Base-by-base conservation (phyloP, 2,113 vertebrate species). In the Dipodomys ordii region DNA sequence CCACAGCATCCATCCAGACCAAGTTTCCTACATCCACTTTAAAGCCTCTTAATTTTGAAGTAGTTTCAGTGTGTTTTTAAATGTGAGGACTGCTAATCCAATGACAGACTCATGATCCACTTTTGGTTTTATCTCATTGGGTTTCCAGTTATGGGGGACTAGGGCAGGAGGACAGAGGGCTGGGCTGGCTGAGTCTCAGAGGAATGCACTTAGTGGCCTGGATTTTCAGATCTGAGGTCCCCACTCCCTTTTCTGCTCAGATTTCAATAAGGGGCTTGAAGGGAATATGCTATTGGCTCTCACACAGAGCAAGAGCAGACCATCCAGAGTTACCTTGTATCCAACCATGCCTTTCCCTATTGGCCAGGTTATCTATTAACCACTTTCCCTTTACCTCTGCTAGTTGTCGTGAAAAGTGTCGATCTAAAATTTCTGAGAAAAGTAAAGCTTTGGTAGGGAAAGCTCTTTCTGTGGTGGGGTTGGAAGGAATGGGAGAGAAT, bases 271-370 rank as follows among this genome's bases (percentile, higher is more conserved):
- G 0, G 15, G 11, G 1, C 27, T 60, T 6, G 18, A 28, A 20
- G 87, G 44, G 3, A 28, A 11, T 18, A 62, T 20, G 8, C 35
- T 83, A 72, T 92, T 91, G 77, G 68, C 30, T 49, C 12, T 53
- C 72, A 7, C 6, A 20, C 5, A 39, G 46, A 78, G 11, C 28
- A n/a, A 62, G 12, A 79, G 62, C 44, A 69, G 71, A 82, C 60
- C 60, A 53, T 27, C 16, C 49, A 35, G 83, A 85, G 83, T 94
- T 96, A 68, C 25, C 68, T 46, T 76, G 93, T 92, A 67, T 4
- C 35, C 71, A 46, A 4, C 23, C 57, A 44, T 88, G 39, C 39
- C 91, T 88, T 91, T 85, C 82, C 92, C 65, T 53, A 6, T 22
- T 7, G 6, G 62, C 62, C 62, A 62, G 7, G 4, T 79, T 93